Conservation (phyloP, 2,888 invertebrate species). For the Drosophila merina region DNA sequence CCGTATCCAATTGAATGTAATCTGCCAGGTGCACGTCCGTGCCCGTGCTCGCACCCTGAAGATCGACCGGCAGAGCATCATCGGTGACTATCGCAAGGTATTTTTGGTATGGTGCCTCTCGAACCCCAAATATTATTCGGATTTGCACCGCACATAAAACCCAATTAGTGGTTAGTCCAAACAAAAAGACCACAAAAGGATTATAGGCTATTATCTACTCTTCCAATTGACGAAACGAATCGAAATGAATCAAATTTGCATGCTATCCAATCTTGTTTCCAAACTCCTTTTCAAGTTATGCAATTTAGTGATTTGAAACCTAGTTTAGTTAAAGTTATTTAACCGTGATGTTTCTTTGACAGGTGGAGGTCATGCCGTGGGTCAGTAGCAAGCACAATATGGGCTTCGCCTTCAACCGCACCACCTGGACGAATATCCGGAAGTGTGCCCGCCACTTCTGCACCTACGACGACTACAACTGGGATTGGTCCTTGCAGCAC, state of each 20-base stretch:
- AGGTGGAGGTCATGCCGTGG: conserved; percentile 97
- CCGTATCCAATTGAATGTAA: conserved; percentile 17
- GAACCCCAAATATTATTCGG: conserved; percentile 9
- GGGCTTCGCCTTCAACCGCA: conserved; percentile 97
- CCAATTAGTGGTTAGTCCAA: conserved; percentile 16
- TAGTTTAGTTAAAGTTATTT: background rate
- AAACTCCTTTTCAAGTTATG: background rate
- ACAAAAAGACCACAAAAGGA: conserved; percentile 5
- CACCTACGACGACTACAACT: conserved; percentile 99
- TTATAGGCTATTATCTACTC: background rate
- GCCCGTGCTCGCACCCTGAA: conserved; percentile 54
- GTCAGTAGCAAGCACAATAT: conserved; percentile 99
- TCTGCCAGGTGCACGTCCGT: conserved; percentile 52
- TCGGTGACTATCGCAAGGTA: conserved; percentile 69
- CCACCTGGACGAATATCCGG: conserved; percentile 93
- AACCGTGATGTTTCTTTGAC: background rate
- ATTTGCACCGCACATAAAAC: conserved; percentile 4
- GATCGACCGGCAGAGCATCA: conserved; percentile 62
- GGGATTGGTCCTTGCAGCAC: conserved; percentile 99
- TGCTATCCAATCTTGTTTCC: conserved; percentile 21
- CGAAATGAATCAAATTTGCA: conserved; percentile 56
- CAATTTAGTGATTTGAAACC: background rate
- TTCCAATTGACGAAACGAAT: conserved; percentile 23
- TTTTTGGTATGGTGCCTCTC: conserved; percentile 31
- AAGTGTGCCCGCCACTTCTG: conserved; percentile 94